Conservation (phyloP, 2,888 invertebrate genomes). For the Torymus aiolomorphi region DNA sequence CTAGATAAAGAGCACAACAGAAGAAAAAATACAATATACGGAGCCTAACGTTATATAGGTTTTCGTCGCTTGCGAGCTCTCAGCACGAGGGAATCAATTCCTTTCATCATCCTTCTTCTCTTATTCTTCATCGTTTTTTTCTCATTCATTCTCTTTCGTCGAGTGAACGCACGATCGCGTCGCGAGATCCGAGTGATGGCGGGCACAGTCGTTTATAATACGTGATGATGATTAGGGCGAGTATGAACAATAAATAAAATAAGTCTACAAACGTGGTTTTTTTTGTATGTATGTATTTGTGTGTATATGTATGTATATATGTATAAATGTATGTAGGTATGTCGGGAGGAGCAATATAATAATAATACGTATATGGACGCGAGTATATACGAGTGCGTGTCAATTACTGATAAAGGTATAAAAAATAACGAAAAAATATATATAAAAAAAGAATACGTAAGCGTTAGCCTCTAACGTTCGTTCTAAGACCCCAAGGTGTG, state of each 20-base stretch:
- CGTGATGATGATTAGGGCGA: slow-evolving; percentile 55
- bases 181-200: slow-evolving; percentile 54
- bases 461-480: slow-evolving; percentile 51
- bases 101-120: slow-evolving; percentile 10
- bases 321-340: neutral
- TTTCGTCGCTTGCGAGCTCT: slow-evolving; percentile 38
- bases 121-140: slow-evolving; percentile 15
- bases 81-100: slow-evolving; percentile 56
- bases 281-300: slow-evolving; percentile 8
- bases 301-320: neutral
- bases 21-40: slow-evolving; percentile 52
- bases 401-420: slow-evolving; percentile 52
- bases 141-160: slow-evolving; percentile 10
- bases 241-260: slow-evolving; percentile 58
- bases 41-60: slow-evolving; percentile 50
- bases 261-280: slow-evolving; percentile 49
- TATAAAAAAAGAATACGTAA: slow-evolving; percentile 51
- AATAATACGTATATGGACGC: slow-evolving; percentile 52
- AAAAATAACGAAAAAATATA: slow-evolving; percentile 53
- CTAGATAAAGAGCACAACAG: slow-evolving; percentile 50
- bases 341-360: slow-evolving; percentile 19
- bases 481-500: slow-evolving; percentile 27
- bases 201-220: slow-evolving; percentile 46
- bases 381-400: slow-evolving; percentile 53
- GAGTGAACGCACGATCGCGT: slow-evolving; percentile 30